Base-by-base conservation (phyloP, 2,888 invertebrate genomes). In the Cantharis nigra region DNA sequence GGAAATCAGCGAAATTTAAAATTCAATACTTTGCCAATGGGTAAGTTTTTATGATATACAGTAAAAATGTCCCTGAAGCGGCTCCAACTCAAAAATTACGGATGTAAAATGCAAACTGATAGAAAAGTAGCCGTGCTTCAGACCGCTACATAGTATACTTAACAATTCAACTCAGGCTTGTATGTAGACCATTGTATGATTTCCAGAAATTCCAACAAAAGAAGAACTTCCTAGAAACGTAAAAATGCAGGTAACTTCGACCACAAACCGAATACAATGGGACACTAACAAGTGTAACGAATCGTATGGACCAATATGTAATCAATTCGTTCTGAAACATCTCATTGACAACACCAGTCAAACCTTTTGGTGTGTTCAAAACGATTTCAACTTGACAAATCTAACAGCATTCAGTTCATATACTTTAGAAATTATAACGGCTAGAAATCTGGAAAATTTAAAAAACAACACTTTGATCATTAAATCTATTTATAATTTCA, bases 191-290 rank as follows among this genome's bases (percentile, higher is more conserved):
- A 23, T 23, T 23, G 23, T 26, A 26, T 26, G 26, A 7, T 26
- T 26, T 26, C 7, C 26, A 87, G 86, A 80, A n/a, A 81, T 82
- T 77, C 85, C 84, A 16, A 83, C 80, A 13, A 30, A 83, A 30
- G 83, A 85, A 71, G 87, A 87, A 83, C 69, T 85, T 9, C 87
- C 87, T 5, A 82, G 79, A n/a, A 83, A 83, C 74, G 79, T 86
- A 3, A 76, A 82, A 71, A 83, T 86, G 16, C 33, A 82, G 63
- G 77, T 84, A 13, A 80, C 79, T 14, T 85, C 84, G 62, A 83
- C 77, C 9, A 80, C 81, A 11, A 84, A 83, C 9, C 80, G 80
- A 72, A 80, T 86, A 26, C 81, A 85, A n/a, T 87, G 87, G 87
- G 83, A 85, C 62, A 78, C 79, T 71, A 80, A 85, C 3, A 75